Conservation (phyloP, 2,888 invertebrate species). For the Drosophila vallismaia region DNA sequence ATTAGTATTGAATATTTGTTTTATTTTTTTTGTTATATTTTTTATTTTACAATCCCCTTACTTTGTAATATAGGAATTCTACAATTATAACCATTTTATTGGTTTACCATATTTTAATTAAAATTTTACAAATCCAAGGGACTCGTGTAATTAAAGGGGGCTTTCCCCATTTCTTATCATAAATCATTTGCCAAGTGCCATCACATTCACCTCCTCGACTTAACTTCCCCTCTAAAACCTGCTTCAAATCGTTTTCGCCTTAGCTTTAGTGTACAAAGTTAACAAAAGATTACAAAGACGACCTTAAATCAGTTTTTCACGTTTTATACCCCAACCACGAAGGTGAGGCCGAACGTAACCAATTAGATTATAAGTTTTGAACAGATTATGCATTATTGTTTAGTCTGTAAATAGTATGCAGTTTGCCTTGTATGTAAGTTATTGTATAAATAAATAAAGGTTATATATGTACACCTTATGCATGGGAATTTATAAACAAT, state of each 20-base stretch:
- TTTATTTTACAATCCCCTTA: neutral
- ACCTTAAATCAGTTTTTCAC: conserved; percentile 28
- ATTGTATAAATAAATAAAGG: conserved; percentile 32
- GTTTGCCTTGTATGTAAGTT: conserved; percentile 39
- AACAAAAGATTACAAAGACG: conserved; percentile 29
- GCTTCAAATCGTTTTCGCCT: conserved; percentile 22
- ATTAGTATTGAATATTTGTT: neutral
- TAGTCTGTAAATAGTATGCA: conserved; percentile 34
- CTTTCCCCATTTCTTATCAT: neutral
- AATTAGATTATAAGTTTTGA: conserved; percentile 14
- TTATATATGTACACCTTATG: conserved; percentile 36
- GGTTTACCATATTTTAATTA: neutral
- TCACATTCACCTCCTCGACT: neutral
- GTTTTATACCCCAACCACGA: conserved; percentile 9
- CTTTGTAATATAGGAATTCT: neutral
- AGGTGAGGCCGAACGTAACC: conserved; percentile 11
- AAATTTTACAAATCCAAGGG: neutral
- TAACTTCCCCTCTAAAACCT: neutral
- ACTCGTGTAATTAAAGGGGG: conserved; percentile 1
- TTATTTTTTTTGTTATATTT: neutral
- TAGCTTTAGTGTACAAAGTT: conserved; percentile 46
- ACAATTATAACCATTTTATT: neutral
- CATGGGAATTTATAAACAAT: neutral
- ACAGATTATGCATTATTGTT: conserved; percentile 60
- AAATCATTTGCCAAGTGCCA: neutral